A percentile compares a stretch with the other conserved stretches of the same genome.
Conservation (phyloP, 1,140 invertebrate species). For the Drosophila insularis region DNA sequence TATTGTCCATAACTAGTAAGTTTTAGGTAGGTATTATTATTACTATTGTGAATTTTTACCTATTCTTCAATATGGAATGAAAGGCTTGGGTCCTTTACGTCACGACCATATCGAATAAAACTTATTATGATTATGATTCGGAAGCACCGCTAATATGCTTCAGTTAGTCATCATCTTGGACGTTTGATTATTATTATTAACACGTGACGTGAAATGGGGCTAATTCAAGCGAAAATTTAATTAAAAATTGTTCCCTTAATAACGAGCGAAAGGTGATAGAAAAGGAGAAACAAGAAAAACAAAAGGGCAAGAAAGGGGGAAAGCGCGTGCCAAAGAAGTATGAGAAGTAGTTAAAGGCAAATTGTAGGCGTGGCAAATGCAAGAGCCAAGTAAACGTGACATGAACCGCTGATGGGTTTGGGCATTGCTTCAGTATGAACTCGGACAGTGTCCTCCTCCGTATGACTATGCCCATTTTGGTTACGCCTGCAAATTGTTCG, state of each 20-base stretch:
- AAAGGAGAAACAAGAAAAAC: neutral
- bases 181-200: conserved; percentile 80
- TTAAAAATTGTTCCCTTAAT: conserved; percentile 71
- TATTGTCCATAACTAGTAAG: neutral
- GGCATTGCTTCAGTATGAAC: conserved; percentile 11
- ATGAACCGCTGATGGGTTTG: conserved; percentile 40
- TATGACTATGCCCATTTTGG: conserved; percentile 63
- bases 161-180: conserved; percentile 24
- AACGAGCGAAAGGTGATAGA: conserved; percentile 24
- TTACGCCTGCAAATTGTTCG: conserved; percentile 71
- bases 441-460: neutral
- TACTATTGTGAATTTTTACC: conserved; percentile 32
- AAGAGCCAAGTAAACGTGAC: conserved; percentile 45
- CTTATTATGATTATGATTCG: conserved; percentile 31
- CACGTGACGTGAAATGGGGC: conserved; percentile 70
- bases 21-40: conserved; percentile 44
- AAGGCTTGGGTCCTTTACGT: conserved; percentile 28
- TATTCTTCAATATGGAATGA: neutral
- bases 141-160: neutral
- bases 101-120: conserved; percentile 31
- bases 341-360: conserved; percentile 2
- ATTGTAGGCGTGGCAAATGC: conserved; percentile 4
- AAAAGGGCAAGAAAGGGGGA: neutral
- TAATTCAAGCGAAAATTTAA: conserved; percentile 77
- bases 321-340: neutral